A percentile compares a stretch with the other conserved stretches of the same genome.
These are phyloP conservation scores for Melanotus villosus DNA, from an alignment of 2,888 invertebrate genomes.

Conservation along the genomic window DNA sequence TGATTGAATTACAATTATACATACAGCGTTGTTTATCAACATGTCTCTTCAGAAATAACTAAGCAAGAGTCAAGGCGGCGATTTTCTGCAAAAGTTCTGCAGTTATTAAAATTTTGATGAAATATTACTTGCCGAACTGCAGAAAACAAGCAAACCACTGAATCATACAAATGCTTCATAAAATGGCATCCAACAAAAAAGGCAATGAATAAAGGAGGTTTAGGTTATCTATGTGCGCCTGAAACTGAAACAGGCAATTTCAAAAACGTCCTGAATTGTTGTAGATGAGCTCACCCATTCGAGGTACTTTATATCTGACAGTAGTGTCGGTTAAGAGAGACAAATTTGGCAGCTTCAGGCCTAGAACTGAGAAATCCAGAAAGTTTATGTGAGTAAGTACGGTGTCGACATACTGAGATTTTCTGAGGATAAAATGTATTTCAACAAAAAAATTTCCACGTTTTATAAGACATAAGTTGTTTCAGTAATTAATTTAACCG, in stretches of 20 bases:
- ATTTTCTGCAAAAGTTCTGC: too few species aligned
- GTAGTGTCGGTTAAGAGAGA: slow-evolving; percentile 34
- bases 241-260: slow-evolving; percentile 22
- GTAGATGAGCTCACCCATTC: slow-evolving; percentile 23
- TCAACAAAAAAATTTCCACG: slow-evolving; percentile 1
- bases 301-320: slow-evolving; percentile 34
- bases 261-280: slow-evolving; percentile 21
- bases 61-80: too few species aligned
- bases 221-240: neutral
- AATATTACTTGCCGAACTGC: too few species aligned
- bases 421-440: slow-evolving; percentile 1
- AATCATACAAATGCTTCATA: too few species aligned
- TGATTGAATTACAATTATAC: slow-evolving; percentile 10
- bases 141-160: too few species aligned
- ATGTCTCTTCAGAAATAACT: neutral
- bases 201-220: neutral
- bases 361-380: slow-evolving; percentile 18
- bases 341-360: slow-evolving; percentile 27
- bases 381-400: slow-evolving; percentile 22
- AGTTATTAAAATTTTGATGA: too few species aligned
- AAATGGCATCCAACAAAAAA: neutral
- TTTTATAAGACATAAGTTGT: neutral
- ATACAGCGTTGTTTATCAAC: neutral
- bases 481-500: neutral
- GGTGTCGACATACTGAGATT: slow-evolving; percentile 20